Base-by-base conservation (phyloP, 2,113 vertebrate species). In the Coreoperca whiteheadi region DNA sequence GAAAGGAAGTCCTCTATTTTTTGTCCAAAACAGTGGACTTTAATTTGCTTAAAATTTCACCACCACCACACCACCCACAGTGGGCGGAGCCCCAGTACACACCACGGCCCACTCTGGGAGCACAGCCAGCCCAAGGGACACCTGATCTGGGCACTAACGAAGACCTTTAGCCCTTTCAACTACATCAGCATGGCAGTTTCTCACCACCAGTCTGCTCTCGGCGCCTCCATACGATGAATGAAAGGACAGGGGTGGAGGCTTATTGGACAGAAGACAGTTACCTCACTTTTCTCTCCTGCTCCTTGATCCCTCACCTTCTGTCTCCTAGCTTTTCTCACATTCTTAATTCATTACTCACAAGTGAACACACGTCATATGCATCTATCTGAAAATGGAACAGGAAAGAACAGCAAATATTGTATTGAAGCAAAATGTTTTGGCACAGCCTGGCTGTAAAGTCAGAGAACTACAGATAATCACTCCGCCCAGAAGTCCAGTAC, bases 121-220 rank as follows among this genome's bases (percentile, higher is more conserved):
- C 48, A 20, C 67, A 50, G 91, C 90, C 89, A 91, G 77, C 70
- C 71, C 21, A 32, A 14, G 21, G 34, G 64, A 82, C 75, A 89
- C 85, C 90, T 91, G 91, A 85, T 79, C 77, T 63, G 84, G 86
- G 69, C 88, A 56, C 79, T 86, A 82, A 93, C 76, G 21, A 85
- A 71, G 60, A 83, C 87, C 77, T 91, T 89, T 80, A 88, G 82
- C 78, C 84, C 65, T 78, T 85, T 69, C 74, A 66, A 15, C 77
- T 65, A 51, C 75, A 85, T 67, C 82, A 66, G 76, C 30, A 56
- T 74, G 66, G 9, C 71, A 66, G 32, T 73, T 56, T 54, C 46
- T 81, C 56, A 21, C 71, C 66, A 68, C 18, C 71, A 65, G 46
- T n/a, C 74, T 73, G 75, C 61, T 85, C 79, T 70, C 8, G 1